Base-by-base conservation (phyloP, 2,113 vertebrate genomes). In the Hystrix cristata region DNA sequence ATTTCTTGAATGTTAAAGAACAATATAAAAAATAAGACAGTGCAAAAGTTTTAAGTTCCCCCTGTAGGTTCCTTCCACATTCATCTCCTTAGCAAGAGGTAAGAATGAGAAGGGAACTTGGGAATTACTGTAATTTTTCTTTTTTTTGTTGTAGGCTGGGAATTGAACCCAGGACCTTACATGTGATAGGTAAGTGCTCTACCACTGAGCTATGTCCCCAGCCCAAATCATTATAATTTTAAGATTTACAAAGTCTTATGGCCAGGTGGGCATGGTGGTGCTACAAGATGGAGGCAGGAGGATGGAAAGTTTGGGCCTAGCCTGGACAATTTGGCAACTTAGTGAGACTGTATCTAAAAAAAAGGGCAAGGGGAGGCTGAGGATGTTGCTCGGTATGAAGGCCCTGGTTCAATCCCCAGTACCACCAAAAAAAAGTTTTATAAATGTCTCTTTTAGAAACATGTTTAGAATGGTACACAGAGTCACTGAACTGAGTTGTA, bases 1-100 rank as follows among this genome's bases (percentile, higher is more conserved):
- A 86, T 93, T 94, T 94, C 89, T 81, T 64, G 31, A 96, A 38
- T 65, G 27, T 89, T 55, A 79, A 90, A 92, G 21, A 46, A 19
- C 62, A 72, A 90, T 64, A 84, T 11, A 65, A 83, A 95, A 94
- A 90, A 21, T 71, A 87, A 83, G 67, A 91, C 15, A 80, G 69
- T 59, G 59, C 5, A 1, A 81, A 55, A 38, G 29, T 19, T 84
- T 8, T 91, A 83, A 72, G 76, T 1, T 23, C 31, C 31, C 80
- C 51, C 65, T 46, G 13, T 29, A 91, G 19, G 23, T 67, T 91
- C 65, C 29, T 89, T 79, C 29, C 46, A 88, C n/a, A 65, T 4
- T 38, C 21, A 14, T 80, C 31, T 94, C 18, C 65, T 62, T 69
- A 60, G 23, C 11, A 21, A 71, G 27, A 3, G n/a, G 13, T 27